phyloP scores from a whole-genome alignment of 2,888 invertebrate genomes.

The Stratiomys singularior region DNA sequence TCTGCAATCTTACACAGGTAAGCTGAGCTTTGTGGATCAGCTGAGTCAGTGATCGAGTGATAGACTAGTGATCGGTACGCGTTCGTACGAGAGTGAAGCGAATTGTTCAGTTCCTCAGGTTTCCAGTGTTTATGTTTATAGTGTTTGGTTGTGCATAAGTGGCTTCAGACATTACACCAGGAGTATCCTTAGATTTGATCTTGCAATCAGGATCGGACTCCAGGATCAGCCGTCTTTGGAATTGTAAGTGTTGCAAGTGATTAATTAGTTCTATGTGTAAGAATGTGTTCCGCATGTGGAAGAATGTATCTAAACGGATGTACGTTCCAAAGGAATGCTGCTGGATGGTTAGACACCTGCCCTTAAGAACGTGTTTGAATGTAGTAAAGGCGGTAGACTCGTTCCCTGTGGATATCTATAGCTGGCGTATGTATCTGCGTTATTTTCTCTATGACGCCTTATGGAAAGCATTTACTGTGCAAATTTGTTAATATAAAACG shows the following conservation, averaged over 20 bases:
- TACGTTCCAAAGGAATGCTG: too few relatives aligned
- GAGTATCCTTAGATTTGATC: background rate
- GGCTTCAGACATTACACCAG: background rate
- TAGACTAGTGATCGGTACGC: conserved; percentile 12
- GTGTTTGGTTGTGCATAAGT: background rate
- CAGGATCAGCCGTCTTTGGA: too few relatives aligned
- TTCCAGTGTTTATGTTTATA: background rate
- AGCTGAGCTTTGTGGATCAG: background rate
- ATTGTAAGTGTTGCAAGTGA: too few relatives aligned
- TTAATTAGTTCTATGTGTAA: background rate
- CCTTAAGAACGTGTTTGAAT: conserved; percentile 11
- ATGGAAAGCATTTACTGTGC: background rate
- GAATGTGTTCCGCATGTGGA: background rate
- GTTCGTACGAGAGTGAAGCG: background rate
- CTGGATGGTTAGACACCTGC: background rate
- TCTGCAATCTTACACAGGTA: background rate
- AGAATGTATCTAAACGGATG: too few relatives aligned
- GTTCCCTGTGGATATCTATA: too few relatives aligned
- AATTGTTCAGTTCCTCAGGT: conserved; percentile 5
- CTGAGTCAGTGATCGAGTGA: conserved; percentile 34
- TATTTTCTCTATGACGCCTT: too few relatives aligned
- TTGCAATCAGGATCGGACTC: background rate
- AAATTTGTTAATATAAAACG: background rate
- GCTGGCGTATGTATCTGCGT: too few relatives aligned
- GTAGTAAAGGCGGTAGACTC: background rate